A percentile compares a stretch with the other conserved stretches of the same genome.
These are phyloP conservation scores for Petrosia ficiformis DNA, from an alignment of 37 sponge, comb jelly and placozoan species.

Conservation along the genomic window DNA sequence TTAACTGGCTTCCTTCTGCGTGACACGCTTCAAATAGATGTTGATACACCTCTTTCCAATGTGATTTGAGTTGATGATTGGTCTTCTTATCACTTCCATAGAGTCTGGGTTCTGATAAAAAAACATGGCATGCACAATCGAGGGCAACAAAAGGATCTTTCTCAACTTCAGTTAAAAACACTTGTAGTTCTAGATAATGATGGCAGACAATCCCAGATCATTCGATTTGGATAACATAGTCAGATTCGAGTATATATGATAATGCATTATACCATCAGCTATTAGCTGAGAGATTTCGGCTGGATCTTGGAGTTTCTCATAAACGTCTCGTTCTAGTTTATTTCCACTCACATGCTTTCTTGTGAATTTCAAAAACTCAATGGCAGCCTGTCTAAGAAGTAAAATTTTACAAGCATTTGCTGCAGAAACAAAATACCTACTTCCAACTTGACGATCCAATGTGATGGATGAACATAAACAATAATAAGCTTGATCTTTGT, in stretches of 20 bases:
- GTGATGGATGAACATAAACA: background rate
- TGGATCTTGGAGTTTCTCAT: background rate
- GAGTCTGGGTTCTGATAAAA: slow-evolving; percentile 29
- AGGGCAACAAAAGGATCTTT: slow-evolving; percentile 7
- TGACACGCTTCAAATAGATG: slow-evolving; percentile 8
- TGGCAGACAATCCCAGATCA: slow-evolving; percentile 7
- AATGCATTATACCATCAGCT: slow-evolving; percentile 8
- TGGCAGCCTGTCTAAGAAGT: slow-evolving; percentile 33
- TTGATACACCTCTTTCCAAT: background rate
- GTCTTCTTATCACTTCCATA: slow-evolving; percentile 2
- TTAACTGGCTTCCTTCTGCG: background rate
- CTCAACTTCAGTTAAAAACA: slow-evolving; percentile 31
- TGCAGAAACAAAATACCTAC: slow-evolving; percentile 54
- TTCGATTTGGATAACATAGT: slow-evolving; percentile 25
- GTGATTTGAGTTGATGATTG: slow-evolving; percentile 22
- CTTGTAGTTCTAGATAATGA: background rate
- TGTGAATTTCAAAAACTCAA: slow-evolving; percentile 30
- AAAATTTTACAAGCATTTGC: slow-evolving; percentile 34
- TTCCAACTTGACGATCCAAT: slow-evolving; percentile 39
- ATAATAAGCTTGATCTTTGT: background rate
- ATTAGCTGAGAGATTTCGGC: background rate
- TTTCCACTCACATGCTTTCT: slow-evolving; percentile 22
- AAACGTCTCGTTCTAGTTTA: slow-evolving; percentile 11
- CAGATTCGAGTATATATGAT: slow-evolving; percentile 22
- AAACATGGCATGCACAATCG: slow-evolving; percentile 10